phyloP scores from a whole-genome alignment of 2,888 invertebrate species.

The Cheiracanthium punctorium region DNA sequence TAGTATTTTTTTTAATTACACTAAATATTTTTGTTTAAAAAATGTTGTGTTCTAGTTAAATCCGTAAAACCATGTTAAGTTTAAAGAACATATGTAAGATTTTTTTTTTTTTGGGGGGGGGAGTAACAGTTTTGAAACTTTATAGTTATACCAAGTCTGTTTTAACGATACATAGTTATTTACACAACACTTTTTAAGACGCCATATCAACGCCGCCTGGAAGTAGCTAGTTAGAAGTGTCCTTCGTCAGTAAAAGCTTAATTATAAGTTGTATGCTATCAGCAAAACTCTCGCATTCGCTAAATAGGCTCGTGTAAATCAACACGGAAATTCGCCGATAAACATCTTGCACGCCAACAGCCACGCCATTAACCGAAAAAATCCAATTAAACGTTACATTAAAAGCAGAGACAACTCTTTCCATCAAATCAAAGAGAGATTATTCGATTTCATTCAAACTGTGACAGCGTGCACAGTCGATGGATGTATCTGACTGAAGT shows the following conservation, averaged over 20 bases:
- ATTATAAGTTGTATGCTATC: neutral
- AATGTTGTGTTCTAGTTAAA: too few species aligned
- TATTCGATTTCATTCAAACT: neutral
- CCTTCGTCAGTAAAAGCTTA: neutral
- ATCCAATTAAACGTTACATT: constrained; percentile 5
- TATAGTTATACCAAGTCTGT: too few species aligned
- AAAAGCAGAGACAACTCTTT: neutral
- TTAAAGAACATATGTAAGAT: too few species aligned
- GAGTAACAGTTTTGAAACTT: too few species aligned
- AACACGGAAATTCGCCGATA: neutral
- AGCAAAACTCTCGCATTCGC: neutral
- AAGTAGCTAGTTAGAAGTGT: neutral
- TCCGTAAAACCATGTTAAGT: too few species aligned
- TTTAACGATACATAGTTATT: too few species aligned
- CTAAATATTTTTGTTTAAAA: too few species aligned
- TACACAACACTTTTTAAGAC: too few species aligned
- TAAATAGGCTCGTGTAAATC: neutral
- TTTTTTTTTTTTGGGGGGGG: too few species aligned
- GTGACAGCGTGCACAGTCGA: neutral
- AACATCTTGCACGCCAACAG: neutral
- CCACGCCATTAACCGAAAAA: neutral
- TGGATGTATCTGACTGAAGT: neutral
- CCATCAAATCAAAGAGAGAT: neutral
- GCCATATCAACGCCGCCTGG: too few species aligned
- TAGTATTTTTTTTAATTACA: too few species aligned